Evolutionary conservation across 2,113 vertebrate genomes (phyloP).

Genomic region (Muscicapa adusta): DNA sequence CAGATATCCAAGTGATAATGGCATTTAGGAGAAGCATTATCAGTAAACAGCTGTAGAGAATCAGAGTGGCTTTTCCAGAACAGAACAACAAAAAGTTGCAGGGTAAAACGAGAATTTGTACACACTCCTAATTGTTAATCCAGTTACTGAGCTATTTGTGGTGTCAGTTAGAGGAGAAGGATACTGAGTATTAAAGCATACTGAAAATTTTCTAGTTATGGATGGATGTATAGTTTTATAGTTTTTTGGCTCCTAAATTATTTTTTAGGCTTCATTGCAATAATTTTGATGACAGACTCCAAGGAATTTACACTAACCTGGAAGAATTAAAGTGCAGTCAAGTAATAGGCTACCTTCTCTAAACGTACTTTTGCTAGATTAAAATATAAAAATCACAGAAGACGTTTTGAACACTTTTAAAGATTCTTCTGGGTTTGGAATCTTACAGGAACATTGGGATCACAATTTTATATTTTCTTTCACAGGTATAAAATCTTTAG

Average conservation of each 20-base stretch:
- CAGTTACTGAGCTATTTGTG: background rate
- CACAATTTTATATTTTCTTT: background rate
- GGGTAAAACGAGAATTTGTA: background rate
- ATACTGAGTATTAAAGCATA: background rate
- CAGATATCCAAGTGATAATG: background rate
- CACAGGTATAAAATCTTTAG: background rate
- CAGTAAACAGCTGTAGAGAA: constrained; percentile 32
- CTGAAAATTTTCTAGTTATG: background rate
- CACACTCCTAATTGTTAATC: background rate
- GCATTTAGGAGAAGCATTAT: background rate
- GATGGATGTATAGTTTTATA: background rate
- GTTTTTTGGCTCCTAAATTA: background rate
- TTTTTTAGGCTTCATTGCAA: background rate
- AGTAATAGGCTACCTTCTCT: background rate
- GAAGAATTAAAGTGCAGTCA: background rate
- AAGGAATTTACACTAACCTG: background rate
- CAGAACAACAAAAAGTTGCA: background rate
- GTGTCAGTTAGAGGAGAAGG: background rate
- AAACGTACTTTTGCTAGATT: background rate
- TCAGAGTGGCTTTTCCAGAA: constrained; percentile 35
- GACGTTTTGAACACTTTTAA: background rate
- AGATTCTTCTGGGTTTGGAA: background rate
- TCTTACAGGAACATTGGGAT: background rate
- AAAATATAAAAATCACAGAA: background rate
- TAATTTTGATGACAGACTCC: background rate